Percentiles rank a stretch among this genome's conserved stretches.
phyloP scores from a whole-genome alignment of 2,113 vertebrate species.

The Etheostoma spectabile region DNA sequence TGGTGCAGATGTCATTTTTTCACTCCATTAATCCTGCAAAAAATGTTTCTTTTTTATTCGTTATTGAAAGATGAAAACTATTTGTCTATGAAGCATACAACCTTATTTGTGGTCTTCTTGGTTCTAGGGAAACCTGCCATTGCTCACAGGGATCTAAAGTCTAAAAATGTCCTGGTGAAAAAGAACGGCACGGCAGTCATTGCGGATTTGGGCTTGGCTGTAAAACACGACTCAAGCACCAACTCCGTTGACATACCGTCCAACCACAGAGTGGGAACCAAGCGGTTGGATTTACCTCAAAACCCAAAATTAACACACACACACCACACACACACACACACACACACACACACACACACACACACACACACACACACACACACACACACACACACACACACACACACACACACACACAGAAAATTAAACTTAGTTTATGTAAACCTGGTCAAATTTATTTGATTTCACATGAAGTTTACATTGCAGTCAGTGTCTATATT shows the following conservation, averaged over 20 bases:
- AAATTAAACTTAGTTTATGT: neutral
- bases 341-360: neutral
- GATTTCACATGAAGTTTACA: neutral
- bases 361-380: no score
- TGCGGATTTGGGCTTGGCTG: constrained; percentile 95
- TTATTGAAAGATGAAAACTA: neutral
- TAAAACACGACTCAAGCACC: constrained; percentile 92
- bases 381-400: no score
- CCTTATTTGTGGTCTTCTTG: constrained; percentile 14
- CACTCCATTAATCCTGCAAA: neutral
- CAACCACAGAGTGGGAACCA: constrained; percentile 95
- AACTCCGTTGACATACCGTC: constrained; percentile 94
- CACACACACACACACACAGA: neutral
- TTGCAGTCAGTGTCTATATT: neutral
- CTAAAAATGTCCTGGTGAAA: constrained; percentile 98
- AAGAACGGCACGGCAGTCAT: constrained; percentile 94
- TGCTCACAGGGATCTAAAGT: constrained; percentile 97
- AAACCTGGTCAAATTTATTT: neutral
- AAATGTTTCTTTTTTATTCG: neutral
- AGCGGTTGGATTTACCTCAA: constrained; percentile 83
- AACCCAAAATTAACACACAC: neutral
- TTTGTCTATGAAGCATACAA: neutral
- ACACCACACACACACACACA: no score
- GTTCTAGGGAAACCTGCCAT: constrained; percentile 95
- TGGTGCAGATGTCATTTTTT: neutral